These are phyloP conservation scores for Eulemur rufifrons DNA, from an alignment of 2,113 vertebrate genomes.

Conservation along the genomic window DNA sequence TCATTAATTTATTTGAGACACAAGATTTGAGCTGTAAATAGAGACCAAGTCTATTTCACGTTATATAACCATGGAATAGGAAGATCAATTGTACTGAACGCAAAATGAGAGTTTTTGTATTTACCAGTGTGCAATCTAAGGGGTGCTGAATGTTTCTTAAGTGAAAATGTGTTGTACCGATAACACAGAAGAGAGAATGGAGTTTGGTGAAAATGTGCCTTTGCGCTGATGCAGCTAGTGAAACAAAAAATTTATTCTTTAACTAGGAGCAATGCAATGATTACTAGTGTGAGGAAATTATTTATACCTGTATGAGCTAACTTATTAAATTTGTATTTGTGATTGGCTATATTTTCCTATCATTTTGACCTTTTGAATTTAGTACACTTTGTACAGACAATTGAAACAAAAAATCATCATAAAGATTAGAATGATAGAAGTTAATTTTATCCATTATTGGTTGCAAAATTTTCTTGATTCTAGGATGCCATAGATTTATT, in stretches of 20 bases:
- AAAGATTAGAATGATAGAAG: background rate
- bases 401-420: background rate
- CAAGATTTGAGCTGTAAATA: background rate
- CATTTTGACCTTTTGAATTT: background rate
- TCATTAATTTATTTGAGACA: background rate
- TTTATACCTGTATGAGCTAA: background rate
- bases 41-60: background rate
- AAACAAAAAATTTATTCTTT: background rate
- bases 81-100: background rate
- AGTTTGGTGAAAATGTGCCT: background rate
- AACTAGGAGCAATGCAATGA: background rate
- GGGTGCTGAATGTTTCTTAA: background rate
- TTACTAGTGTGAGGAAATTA: background rate
- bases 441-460: background rate
- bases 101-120: conserved; percentile 5
- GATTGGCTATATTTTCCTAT: background rate
- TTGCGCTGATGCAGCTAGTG: background rate
- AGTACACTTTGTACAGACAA: background rate
- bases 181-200: background rate
- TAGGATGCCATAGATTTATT: background rate
- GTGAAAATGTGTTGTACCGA: background rate
- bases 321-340: background rate
- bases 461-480: background rate
- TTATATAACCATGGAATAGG: background rate
- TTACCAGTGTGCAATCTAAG: background rate